Evolutionary conservation across 2,797 vertebrate genomes (phyloP), one percentile per base, ranked within the genome.

Genomic region (Chelon labrosus): DNA sequence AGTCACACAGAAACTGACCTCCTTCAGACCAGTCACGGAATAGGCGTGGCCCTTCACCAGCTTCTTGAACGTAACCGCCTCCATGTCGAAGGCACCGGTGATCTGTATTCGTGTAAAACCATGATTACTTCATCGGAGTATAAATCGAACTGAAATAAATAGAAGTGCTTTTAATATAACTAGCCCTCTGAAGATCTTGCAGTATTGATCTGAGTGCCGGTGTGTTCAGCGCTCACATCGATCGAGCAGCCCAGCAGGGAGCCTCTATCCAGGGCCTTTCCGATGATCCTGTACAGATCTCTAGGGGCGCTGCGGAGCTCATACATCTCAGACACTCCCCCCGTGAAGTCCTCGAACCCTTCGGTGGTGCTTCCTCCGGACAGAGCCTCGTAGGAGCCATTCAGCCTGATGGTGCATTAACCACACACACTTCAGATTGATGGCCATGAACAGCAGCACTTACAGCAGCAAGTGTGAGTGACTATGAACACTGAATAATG

Each of bases 261-360:
- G 0, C 95, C 97, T 57, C 95, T 93, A 0, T 96, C 93, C 80
- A 98, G 62, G 0, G 97, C 97, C 86, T 96, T 97, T 73, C 78
- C 58, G 46, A 99, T 97, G 58, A 97, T 96, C 82, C 91, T 94
- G 85, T 91, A 91, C 60, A 98, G 91, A 87, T 97, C 94, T 54
- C 82, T 91, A 0, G 97, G 97, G 0, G 97, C 91, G 0, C 37
- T 95, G 58, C 85, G 85, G 63, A 98, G 96, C 49, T 96, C 95
- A 0, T 97, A 96, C 95, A 95, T 96, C 91, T 97, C 95, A 0
- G 97, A 95, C 84, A 99, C 94, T 0, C 97, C 97, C 0, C 98
- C 98, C 0, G 97, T 99, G 90, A 99, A 98, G 89, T 99, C 97
- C 90, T 98, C 98, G 1, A 99, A 97, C 7, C 96, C 98, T 57